These are phyloP conservation scores for Drosophila tani DNA, from an alignment of 1,140 invertebrate species.

Conservation along the genomic window DNA sequence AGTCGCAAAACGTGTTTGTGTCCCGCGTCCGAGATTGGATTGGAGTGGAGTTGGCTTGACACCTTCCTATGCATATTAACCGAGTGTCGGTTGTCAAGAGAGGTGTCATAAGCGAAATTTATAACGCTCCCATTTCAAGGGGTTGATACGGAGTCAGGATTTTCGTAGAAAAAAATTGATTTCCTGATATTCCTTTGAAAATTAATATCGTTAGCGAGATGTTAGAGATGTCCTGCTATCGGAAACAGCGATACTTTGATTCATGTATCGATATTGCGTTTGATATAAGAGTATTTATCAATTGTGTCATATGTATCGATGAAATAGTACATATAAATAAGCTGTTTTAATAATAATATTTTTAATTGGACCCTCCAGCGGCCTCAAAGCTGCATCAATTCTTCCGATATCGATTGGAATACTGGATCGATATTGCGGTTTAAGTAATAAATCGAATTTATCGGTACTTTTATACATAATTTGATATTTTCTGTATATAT, in stretches of 20 bases:
- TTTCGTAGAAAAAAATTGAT: neutral
- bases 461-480: no score
- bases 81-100: conserved; percentile 25
- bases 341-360: no score
- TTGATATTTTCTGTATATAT: no score
- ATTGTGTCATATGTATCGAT: neutral
- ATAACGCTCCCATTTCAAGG: conserved; percentile 21
- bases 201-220: neutral
- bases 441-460: no score
- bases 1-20: conserved; percentile 53
- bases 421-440: no score
- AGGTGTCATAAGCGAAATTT: conserved; percentile 64
- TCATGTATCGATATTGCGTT: neutral
- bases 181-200: neutral
- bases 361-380: no score
- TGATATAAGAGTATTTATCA: neutral
- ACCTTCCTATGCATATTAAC: conserved; percentile 64
- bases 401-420: neutral
- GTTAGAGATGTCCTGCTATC: neutral
- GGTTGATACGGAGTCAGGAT: neutral
- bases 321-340: no score
- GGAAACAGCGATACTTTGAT: neutral
- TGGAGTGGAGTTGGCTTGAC: conserved; percentile 43
- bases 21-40: neutral
- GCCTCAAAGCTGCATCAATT: no score